Percentiles rank a stretch among this genome's conserved stretches.
phyloP scores from a whole-genome alignment of 2,888 invertebrate species.

The Agriopis aurantiaria region DNA sequence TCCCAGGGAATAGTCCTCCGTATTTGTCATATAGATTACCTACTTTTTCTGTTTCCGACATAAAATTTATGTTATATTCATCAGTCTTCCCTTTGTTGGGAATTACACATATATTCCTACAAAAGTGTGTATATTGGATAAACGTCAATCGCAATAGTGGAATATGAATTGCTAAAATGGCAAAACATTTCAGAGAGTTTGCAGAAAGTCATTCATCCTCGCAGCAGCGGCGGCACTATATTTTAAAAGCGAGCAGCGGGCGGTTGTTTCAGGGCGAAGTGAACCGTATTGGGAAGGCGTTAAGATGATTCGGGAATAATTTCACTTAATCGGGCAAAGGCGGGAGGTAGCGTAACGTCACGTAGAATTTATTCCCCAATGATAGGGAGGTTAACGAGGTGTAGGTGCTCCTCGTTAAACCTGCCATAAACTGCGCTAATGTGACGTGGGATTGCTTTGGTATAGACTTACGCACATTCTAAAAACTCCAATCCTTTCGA shows the following conservation, averaged over 20 bases:
- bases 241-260: slow-evolving; percentile 54
- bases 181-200: slow-evolving; percentile 60
- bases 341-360: slow-evolving; percentile 60
- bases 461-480: slow-evolving; percentile 52
- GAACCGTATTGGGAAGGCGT: slow-evolving; percentile 50
- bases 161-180: slow-evolving; percentile 55
- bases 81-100: slow-evolving; percentile 53
- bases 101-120: slow-evolving; percentile 48
- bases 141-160: slow-evolving; percentile 47
- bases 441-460: slow-evolving; percentile 65
- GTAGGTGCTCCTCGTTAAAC: slow-evolving; percentile 71
- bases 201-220: slow-evolving; percentile 60
- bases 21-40: slow-evolving; percentile 79
- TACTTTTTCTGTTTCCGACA: slow-evolving; percentile 71
- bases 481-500: slow-evolving; percentile 48
- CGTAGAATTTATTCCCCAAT: slow-evolving; percentile 67
- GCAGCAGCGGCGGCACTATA: slow-evolving; percentile 52
- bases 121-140: slow-evolving; percentile 48
- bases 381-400: slow-evolving; percentile 74
- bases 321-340: slow-evolving; percentile 55
- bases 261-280: slow-evolving; percentile 47
- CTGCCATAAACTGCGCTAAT: slow-evolving; percentile 71
- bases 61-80: slow-evolving; percentile 64
- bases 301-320: slow-evolving; percentile 55
- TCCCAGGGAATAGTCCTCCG: slow-evolving; percentile 71